Conservation (phyloP, 2,888 invertebrate species). For the Apocheima hispidaria region DNA sequence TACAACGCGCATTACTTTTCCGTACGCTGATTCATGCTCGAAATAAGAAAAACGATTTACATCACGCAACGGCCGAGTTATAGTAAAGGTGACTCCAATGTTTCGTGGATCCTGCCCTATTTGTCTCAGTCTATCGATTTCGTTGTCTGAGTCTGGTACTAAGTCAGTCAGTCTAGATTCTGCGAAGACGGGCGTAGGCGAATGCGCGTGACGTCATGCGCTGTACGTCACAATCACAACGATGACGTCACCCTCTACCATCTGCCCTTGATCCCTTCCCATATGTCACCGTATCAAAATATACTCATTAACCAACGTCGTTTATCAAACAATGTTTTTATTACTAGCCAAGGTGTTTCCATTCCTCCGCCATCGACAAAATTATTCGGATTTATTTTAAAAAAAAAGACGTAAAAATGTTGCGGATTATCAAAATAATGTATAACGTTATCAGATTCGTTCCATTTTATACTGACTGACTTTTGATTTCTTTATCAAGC, state of each 20-base stretch:
- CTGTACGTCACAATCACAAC: conserved; percentile 60
- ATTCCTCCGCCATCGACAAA: no score
- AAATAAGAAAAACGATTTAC: conserved; percentile 16
- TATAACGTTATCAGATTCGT: conserved; percentile 2
- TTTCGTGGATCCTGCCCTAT: conserved; percentile 18
- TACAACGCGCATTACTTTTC: conserved; percentile 14
- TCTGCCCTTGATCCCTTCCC: conserved; percentile 34
- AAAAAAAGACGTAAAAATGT: no score
- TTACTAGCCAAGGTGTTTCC: background rate
- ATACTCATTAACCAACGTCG: no score
- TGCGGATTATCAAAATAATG: conserved; percentile 7
- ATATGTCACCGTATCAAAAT: conserved; percentile 1
- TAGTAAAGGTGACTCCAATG: conserved; percentile 32
- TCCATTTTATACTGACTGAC: background rate
- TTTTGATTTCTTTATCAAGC: conserved; percentile 28
- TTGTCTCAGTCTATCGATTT: conserved; percentile 29
- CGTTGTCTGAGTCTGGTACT: conserved; percentile 21
- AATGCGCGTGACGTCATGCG: conserved; percentile 63
- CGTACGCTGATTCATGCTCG: conserved; percentile 4
- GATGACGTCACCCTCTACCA: conserved; percentile 55
- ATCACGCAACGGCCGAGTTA: conserved; percentile 26
- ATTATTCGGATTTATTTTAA: no score
- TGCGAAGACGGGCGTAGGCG: conserved; percentile 26
- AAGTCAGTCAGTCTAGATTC: conserved; percentile 26
- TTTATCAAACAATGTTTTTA: background rate